A percentile compares a stretch with the other conserved stretches of the same genome.
Conservation (phyloP, 2,797 vertebrate genomes). For the Eutrigla gurnardus region DNA sequence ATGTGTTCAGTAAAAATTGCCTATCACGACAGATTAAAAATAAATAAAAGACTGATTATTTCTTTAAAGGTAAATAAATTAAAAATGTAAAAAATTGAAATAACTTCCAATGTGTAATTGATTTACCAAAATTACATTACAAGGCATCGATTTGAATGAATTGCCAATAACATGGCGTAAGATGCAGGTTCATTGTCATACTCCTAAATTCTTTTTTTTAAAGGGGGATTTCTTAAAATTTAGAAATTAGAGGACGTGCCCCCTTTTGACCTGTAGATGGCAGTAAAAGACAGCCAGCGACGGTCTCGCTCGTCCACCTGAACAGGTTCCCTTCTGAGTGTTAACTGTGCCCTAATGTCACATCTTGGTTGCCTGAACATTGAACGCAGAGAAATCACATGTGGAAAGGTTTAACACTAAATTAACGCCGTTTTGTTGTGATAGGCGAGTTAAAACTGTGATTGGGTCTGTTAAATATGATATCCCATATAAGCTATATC, state of each 20-base stretch:
- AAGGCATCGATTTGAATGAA: not conserved
- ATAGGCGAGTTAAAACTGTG: slow-evolving; percentile 11
- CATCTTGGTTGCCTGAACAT: slow-evolving; percentile 7
- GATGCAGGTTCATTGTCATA: not conserved
- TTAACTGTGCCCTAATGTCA: slow-evolving; percentile 19
- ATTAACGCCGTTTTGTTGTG: slow-evolving; percentile 13
- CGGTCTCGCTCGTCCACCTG: not conserved
- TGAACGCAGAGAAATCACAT: slow-evolving; percentile 15
- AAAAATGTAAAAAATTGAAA: not conserved
- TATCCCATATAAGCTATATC: slow-evolving; percentile 1
- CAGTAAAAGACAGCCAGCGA: slow-evolving; percentile 60
- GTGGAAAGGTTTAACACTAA: slow-evolving; percentile 6
- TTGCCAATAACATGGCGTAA: not conserved
- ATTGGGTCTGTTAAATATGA: slow-evolving; percentile 25
- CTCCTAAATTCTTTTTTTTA: not conserved
- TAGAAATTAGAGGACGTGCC: not conserved
- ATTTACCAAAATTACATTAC: not conserved
- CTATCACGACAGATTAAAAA: no score
- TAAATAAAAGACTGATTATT: not conserved
- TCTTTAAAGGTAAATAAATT: not conserved
- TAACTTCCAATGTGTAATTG: not conserved
- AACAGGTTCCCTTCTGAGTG: not conserved
- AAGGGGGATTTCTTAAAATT: not conserved
- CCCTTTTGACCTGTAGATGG: slow-evolving; percentile 62
- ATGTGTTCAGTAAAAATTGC: not conserved